Percentiles rank a stretch among this genome's conserved stretches.
phyloP scores from a whole-genome alignment of 2,888 invertebrate species.

The Osedax fenrisi region DNA sequence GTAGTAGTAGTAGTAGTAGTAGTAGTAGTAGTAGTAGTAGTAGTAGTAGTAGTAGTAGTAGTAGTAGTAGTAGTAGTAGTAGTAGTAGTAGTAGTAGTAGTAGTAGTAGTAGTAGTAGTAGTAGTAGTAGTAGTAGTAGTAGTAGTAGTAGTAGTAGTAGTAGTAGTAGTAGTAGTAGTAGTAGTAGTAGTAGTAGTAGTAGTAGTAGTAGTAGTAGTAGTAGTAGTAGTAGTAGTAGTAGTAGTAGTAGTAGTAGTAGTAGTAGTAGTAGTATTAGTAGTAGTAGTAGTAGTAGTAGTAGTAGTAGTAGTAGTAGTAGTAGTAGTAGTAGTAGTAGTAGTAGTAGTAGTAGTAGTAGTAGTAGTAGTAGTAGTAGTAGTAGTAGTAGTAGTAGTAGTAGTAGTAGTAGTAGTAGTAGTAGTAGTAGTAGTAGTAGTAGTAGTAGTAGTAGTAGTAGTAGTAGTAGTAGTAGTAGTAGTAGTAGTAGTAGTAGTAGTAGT shows the following conservation, averaged over 20 bases:
- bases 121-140: neutral
- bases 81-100: neutral
- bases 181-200: conserved; percentile 5
- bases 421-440: conserved; percentile 9
- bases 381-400: conserved; percentile 13
- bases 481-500: neutral
- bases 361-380: neutral
- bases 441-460: conserved; percentile 9
- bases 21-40: neutral
- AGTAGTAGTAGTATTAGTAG: too few relatives aligned
- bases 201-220: conserved; percentile 5
- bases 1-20: neutral
- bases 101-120: neutral
- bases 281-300: neutral
- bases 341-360: neutral
- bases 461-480: neutral
- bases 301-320: conserved; percentile 4
- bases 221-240: neutral
- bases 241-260: conserved; percentile 7
- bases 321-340: neutral
- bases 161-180: conserved; percentile 5
- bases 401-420: neutral
- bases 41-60: neutral
- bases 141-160: neutral
- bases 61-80: conserved; percentile 7